Base-by-base conservation (phyloP, 2,113 vertebrate species). In the Gnathonemus echidnorhynchus region DNA sequence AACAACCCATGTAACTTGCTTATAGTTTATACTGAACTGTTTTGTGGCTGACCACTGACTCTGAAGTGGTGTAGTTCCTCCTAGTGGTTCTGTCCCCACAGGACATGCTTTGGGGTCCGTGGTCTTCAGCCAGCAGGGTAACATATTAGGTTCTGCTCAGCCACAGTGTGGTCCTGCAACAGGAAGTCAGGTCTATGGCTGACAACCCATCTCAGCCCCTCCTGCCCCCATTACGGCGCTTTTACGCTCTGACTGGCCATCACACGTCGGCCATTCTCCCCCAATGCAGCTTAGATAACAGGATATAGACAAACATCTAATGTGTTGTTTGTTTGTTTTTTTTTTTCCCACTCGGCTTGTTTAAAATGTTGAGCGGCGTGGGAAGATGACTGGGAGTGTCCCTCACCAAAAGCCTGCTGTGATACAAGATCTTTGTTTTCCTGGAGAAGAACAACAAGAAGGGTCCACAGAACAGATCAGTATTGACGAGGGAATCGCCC, bases 371-470 rank as follows among this genome's bases (percentile, higher is more conserved):
- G 66, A 31, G 21, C 48, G 11, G 70, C 10, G 39, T 88, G 88
- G 45, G 70, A 87, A 53, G 83, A 39, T 49, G 62, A 66, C 46
- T 49, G 45, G 45, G 88, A 31, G 48, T 53, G 70, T 89, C 19
- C 70, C 70, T 52, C 46, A 53, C 49, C 6, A 17, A 27, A 80
- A 45, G n/a, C 48, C 24, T 24, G 48, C 31, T 80, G n/a, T 35
- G 88, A 52, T 83, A 83, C 80, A 89, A 17, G 62, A 52, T 83
- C 27, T 83, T 31, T 53, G 17, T 77, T 87, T 80, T 80, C 88
- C 15, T 21, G 45, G 88, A 52, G 15, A 89, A 77, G 88, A 13
- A 5, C 21, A 50, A 77, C 31, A 66, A 50, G 45, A 17, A 9
- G n/a, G 42, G 45, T 27, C 45, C 11, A 83, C 31, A 53, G 19